A percentile compares a stretch with the other conserved stretches of the same genome.
These are phyloP conservation scores for Lutraria rhynchaena DNA, from an alignment of 1,140 invertebrate species.

Conservation along the genomic window DNA sequence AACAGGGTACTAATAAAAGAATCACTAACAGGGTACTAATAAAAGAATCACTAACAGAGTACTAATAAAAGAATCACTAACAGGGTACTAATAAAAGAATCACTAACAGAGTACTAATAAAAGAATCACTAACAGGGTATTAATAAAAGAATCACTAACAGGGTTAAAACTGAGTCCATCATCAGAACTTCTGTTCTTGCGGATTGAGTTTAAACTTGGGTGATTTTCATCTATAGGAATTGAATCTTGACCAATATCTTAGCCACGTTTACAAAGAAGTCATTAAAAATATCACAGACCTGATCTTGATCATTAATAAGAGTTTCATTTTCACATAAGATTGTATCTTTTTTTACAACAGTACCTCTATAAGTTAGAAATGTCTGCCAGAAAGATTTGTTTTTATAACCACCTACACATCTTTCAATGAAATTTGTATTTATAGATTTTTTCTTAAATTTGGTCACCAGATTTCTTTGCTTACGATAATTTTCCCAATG, in stretches of 20 bases:
- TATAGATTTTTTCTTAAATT: constrained; percentile 41
- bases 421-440: constrained; percentile 59
- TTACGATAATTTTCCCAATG: constrained; percentile 46
- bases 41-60: too few species aligned
- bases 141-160: too few species aligned
- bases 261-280: constrained; percentile 61
- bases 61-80: constrained; percentile 26
- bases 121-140: neutral
- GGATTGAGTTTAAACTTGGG: constrained; percentile 41
- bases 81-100: too few species aligned
- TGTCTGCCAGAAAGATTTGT: constrained; percentile 58
- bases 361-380: constrained; percentile 59
- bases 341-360: constrained; percentile 28
- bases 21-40: neutral
- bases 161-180: constrained; percentile 10
- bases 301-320: constrained; percentile 41
- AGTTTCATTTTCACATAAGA: constrained; percentile 43
- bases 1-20: constrained; percentile 23
- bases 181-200: constrained; percentile 1
- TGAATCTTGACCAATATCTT: constrained; percentile 36
- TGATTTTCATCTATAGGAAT: constrained; percentile 22
- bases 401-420: constrained; percentile 37
- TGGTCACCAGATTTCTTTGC: constrained; percentile 25
- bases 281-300: constrained; percentile 13
- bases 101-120: too few species aligned